Evolutionary conservation across 2,113 vertebrate genomes (phyloP), one percentile per base, ranked within the genome.

Genomic region (Cebus imitator): DNA sequence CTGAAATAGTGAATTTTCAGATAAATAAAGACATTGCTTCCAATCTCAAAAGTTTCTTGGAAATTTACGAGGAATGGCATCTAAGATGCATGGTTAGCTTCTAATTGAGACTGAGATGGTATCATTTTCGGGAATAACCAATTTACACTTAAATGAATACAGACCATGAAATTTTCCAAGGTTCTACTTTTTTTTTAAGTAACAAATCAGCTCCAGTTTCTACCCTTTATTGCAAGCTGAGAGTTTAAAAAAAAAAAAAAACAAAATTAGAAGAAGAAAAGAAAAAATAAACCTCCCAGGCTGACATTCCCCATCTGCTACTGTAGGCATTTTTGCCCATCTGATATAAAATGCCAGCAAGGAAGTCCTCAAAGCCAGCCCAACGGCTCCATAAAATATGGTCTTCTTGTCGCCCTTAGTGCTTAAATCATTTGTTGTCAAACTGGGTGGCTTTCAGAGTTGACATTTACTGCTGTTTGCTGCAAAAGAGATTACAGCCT

Each of bases 371-470:
- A 96, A 98, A 98, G 97, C 97, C 97, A 94, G 89, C 85, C 94
- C 96, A 95, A 37, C 94, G 97, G 98, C 92, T 94, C 87, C 97
- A 90, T 98, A 98, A 98, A 98, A 98, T 98, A 98, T 95, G 81
- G 96, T 96, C 96, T 98, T 97, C 72, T 0, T 97, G 98, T 99
- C 97, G 97, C 98, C 98, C 97, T 96, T 94, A 95, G 96, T 96
- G 97, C 96, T 98, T 98, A 97, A 98, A 98, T 98, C 98, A 98
- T 98, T 98, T 97, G 97, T 98, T 98, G 98, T 98, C 98, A 98
- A 98, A 76, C 97, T 98, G 98, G 96, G 97, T 91, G 96, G 97
- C 94, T 98, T 98, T 94, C 97, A 94, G 97, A 98, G 96, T 72
- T 97, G 98, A 98, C 96, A 97, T 98, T 98, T 98, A 98, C 98